Conservation (phyloP, 2,113 vertebrate species). For the Geococcyx californianus region DNA sequence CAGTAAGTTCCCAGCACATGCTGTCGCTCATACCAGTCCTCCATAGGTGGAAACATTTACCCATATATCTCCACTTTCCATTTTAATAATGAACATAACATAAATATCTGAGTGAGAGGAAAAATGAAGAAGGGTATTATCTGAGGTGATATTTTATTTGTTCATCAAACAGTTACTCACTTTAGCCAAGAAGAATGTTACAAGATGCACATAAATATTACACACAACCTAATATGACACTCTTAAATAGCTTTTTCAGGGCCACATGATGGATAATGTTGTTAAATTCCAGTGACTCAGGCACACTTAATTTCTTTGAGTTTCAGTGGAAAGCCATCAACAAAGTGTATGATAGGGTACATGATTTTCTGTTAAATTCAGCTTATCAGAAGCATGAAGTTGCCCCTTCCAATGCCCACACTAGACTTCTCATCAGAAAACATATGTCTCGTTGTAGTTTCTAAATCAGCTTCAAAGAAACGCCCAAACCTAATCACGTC, state of each 20-base stretch:
- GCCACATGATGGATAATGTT: background rate
- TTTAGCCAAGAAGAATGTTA: background rate
- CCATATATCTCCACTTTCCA: background rate
- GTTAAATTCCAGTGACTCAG: background rate
- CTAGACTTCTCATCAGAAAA: background rate
- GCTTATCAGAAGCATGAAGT: background rate
- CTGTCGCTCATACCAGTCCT: background rate
- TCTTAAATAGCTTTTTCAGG: background rate
- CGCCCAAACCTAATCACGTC: background rate
- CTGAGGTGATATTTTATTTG: background rate
- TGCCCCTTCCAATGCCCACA: background rate
- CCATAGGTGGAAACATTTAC: background rate
- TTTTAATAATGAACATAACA: background rate
- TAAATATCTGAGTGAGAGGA: background rate
- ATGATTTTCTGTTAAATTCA: background rate
- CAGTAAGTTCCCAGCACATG: background rate
- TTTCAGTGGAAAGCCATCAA: background rate
- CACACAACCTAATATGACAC: background rate
- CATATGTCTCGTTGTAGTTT: background rate
- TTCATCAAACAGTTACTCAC: background rate
- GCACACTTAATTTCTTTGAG: background rate
- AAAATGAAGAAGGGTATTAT: background rate
- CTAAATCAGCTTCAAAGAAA: background rate
- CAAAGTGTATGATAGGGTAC: background rate
- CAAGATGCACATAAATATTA: background rate